phyloP scores from a whole-genome alignment of 2,888 invertebrate species.

The Teleogryllus oceanicus region DNA sequence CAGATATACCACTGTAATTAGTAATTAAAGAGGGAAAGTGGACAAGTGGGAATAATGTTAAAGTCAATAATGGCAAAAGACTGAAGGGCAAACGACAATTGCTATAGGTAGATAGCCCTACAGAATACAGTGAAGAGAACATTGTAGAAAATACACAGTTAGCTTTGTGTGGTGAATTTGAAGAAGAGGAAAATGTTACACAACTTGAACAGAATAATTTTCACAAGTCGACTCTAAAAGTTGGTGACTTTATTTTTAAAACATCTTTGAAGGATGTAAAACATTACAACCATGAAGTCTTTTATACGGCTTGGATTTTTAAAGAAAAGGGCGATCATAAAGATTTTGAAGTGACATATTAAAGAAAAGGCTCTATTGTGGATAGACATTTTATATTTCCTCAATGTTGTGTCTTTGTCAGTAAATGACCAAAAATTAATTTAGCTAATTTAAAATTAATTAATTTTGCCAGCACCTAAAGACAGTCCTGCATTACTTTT shows the following conservation, averaged over 20 bases:
- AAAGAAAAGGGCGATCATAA: background rate
- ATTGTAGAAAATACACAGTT: background rate
- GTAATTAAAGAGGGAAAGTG: background rate
- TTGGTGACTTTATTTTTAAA: background rate
- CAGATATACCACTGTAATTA: background rate
- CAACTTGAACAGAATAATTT: background rate
- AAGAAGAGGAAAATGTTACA: background rate
- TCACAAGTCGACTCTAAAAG: background rate
- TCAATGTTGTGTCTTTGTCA: too few relatives aligned
- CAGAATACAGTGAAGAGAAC: background rate
- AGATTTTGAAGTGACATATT: slow-evolving; percentile 20
- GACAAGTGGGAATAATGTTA: background rate
- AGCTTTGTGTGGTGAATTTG: background rate
- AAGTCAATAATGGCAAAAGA: too few relatives aligned
- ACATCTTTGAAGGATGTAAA: background rate
- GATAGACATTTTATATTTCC: background rate
- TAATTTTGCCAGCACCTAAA: too few relatives aligned
- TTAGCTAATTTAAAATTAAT: too few relatives aligned
- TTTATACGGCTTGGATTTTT: slow-evolving; percentile 20
- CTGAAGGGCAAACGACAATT: too few relatives aligned
- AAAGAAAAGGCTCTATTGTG: background rate
- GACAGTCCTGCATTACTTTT: too few relatives aligned
- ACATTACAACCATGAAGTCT: slow-evolving; percentile 2
- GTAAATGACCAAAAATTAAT: too few relatives aligned
- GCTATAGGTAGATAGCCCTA: background rate